Evolutionary conservation across 2,888 invertebrate genomes (phyloP), one percentile per base, ranked within the genome.

Genomic region (Frankliniella intonsa): DNA sequence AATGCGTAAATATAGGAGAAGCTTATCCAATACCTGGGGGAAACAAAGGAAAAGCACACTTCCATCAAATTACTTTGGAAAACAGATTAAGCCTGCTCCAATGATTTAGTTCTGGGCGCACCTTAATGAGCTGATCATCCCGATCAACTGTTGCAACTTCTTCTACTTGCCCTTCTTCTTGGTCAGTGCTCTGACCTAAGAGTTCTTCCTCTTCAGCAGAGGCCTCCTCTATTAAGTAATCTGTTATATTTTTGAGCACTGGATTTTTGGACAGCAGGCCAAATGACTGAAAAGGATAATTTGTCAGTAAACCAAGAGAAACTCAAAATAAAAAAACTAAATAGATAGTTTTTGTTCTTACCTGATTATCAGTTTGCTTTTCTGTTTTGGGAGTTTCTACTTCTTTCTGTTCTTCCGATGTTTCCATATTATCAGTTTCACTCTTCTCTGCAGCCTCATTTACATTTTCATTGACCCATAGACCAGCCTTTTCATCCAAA

Each of bases 181-280:
- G 88, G 83, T 90, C 89, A 83, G 87, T 85, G 0, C 89, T 87
- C 80, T 95, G 90, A 0, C 96, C 95, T 7, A 97, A 88, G 2
- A 97, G 88, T 87, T 98, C 98, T 85, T 99, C 99, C 87, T 99
- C 99, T 88, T 99, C 99, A 0, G 97, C 98, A 9, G 96, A 97
- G 0, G 97, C 98, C 89, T 99, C 99, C 88, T 99, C 99, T 84
- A 99, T 98, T 81, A 99, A 89, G 87, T 97, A 98, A 87, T 99
- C 98, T 0, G 98, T 98, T 85, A 99, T 98, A 87, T 98, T 98
- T 87, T 97, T 95, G 83, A 99, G 89, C 10, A 99, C 94, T 0
- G 99, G 99, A 89, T 99, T 99, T 85, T 93, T 93, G 0, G 95
- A 94, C 81, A 93, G 92, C 76, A 95, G 90, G 80, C 94, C 95